Conservation (phyloP, 2,888 invertebrate genomes). For the Melanostoma scalare region DNA sequence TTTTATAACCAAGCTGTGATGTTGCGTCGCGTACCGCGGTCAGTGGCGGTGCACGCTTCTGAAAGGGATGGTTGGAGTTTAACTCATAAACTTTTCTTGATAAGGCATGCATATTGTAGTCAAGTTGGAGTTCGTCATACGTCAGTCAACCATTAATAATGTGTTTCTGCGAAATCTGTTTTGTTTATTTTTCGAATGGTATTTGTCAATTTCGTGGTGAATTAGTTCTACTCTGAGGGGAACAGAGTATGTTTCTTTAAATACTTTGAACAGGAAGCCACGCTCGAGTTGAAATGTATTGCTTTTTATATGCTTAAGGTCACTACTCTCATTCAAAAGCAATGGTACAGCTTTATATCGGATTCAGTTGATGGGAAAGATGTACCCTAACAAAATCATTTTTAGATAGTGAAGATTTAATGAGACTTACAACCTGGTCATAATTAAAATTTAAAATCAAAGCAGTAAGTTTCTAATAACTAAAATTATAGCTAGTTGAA, state of each 20-base stretch:
- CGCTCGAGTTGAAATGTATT: background rate
- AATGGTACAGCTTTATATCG: no score
- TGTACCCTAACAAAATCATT: no score
- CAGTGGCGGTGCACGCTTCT: constrained; percentile 17
- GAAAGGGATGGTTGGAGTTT: background rate
- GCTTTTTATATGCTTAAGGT: no score
- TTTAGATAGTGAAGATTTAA: no score
- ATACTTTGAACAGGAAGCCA: constrained; percentile 13
- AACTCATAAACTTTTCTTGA: constrained; percentile 39
- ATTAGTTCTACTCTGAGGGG: constrained; percentile 34
- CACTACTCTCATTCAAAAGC: no score
- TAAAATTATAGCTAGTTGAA: no score
- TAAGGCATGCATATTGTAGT: constrained; percentile 46
- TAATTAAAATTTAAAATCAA: no score
- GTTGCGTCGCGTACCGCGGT: constrained; percentile 1
- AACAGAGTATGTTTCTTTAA: constrained; percentile 28
- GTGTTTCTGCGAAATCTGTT: constrained; percentile 47
- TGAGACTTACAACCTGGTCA: no score
- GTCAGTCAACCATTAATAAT: constrained; percentile 45
- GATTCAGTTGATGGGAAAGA: no score
- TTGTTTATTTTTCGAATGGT: constrained; percentile 23
- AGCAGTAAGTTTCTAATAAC: no score
- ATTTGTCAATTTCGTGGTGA: constrained; percentile 25
- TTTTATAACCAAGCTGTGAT: constrained; percentile 24
- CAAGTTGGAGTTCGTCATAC: constrained; percentile 4